phyloP scores from a whole-genome alignment of 1,140 invertebrate species.

The Drosophila nasuta region DNA sequence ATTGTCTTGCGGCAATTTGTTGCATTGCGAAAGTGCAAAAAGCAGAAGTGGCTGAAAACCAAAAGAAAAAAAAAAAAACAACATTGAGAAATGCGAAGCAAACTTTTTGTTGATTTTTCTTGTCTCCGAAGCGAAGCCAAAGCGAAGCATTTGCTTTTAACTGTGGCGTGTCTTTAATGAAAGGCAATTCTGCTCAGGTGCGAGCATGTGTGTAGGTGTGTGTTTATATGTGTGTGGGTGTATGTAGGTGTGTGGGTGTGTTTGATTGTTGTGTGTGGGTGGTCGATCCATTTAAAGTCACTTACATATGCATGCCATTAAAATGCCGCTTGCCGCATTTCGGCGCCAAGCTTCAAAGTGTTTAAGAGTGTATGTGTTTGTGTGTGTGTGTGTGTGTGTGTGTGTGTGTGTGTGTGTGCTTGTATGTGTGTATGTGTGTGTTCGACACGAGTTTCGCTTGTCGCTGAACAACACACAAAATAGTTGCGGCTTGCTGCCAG shows the following conservation, averaged over 20 bases:
- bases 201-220: constrained; percentile 6
- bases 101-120: constrained; percentile 28
- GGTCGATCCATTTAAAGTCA: constrained; percentile 37
- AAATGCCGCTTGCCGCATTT: constrained; percentile 36
- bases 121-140: background rate
- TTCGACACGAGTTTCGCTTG: constrained; percentile 35
- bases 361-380: background rate
- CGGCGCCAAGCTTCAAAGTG: background rate
- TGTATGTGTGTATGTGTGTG: constrained; percentile 14
- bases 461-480: constrained; percentile 17
- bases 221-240: background rate
- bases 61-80: too few relatives aligned
- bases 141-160: constrained; percentile 10
- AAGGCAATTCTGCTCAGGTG: constrained; percentile 20
- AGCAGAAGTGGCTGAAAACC: background rate
- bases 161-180: constrained; percentile 4
- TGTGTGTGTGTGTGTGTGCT: constrained; percentile 21
- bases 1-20: constrained; percentile 10
- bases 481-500: constrained; percentile 34
- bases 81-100: constrained; percentile 1
- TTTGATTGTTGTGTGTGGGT: constrained; percentile 12
- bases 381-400: background rate
- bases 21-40: constrained; percentile 4
- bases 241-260: constrained; percentile 9
- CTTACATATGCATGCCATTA: constrained; percentile 53